Conservation (phyloP, 1,140 invertebrate species). For the Trichonephila clavipes region DNA sequence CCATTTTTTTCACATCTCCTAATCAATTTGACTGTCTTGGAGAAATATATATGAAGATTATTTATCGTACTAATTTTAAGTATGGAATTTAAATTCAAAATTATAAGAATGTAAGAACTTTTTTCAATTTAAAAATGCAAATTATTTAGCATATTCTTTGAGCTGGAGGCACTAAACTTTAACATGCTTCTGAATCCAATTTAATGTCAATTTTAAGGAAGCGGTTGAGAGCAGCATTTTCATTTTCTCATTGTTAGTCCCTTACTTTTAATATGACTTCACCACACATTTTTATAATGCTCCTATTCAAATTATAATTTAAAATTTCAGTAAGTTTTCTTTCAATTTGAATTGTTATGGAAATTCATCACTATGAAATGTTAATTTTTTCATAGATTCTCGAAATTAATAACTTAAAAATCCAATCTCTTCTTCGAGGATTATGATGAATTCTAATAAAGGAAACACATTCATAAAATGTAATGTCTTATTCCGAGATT, state of each 20-base stretch:
- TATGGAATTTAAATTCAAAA: constrained; percentile 63
- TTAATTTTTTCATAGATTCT: constrained; percentile 1
- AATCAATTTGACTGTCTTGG: background rate
- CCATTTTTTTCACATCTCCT: background rate
- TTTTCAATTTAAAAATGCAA: constrained; percentile 50
- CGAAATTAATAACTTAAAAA: constrained; percentile 20
- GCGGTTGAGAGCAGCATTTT: background rate
- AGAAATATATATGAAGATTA: background rate
- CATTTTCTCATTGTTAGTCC: background rate
- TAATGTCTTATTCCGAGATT: background rate
- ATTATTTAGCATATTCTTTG: background rate
- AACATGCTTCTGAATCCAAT: constrained; percentile 32
- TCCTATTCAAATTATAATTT: constrained; percentile 22
- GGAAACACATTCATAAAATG: background rate
- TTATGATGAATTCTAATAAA: background rate
- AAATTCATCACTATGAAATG: background rate
- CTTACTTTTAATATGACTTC: background rate
- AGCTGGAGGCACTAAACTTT: background rate
- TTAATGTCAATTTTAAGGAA: constrained; percentile 24
- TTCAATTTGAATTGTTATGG: background rate
- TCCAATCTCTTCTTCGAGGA: background rate
- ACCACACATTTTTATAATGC: background rate
- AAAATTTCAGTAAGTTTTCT: background rate
- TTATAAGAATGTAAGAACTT: constrained; percentile 25
- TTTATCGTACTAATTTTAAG: constrained; percentile 46